These are phyloP conservation scores for Operophtera brumata DNA, from an alignment of 2,888 invertebrate genomes.

Conservation along the genomic window DNA sequence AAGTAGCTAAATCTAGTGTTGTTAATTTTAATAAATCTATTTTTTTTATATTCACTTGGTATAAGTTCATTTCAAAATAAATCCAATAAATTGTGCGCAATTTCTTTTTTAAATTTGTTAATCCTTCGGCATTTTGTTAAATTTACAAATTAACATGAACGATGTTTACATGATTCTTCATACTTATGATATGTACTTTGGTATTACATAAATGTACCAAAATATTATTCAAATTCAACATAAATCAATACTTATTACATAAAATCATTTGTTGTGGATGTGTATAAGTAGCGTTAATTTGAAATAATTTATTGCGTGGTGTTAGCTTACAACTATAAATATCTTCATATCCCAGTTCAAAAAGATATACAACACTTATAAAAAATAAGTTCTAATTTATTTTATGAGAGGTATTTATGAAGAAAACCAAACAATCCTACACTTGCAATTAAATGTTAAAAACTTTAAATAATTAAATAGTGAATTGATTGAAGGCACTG, in stretches of 20 bases:
- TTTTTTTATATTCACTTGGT: constrained; percentile 12
- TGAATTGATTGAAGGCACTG: constrained; percentile 67
- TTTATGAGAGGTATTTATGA: constrained; percentile 19
- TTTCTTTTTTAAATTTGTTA: not conserved
- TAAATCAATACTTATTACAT: not conserved
- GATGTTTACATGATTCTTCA: constrained; percentile 5
- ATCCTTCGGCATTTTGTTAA: not conserved
- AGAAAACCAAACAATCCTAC: constrained; percentile 36
- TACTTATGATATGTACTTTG: constrained; percentile 25
- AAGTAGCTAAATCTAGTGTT: constrained; percentile 11
- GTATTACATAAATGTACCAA: constrained; percentile 6
- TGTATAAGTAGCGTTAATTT: not conserved
- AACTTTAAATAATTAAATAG: constrained; percentile 41
- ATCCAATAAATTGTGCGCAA: constrained; percentile 13
- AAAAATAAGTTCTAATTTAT: constrained; percentile 29
- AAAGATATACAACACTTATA: constrained; percentile 28
- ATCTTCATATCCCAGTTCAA: constrained; percentile 18
- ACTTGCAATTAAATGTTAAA: constrained; percentile 42
- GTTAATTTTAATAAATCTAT: constrained; percentile 19
- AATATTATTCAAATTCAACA: not conserved
- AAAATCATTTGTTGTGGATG: not conserved
- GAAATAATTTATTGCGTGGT: constrained; percentile 6
- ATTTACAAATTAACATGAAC: not conserved
- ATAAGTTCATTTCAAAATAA: not conserved
- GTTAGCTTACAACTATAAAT: constrained; percentile 26